Evolutionary conservation across 2,797 vertebrate genomes (phyloP), one percentile per base, ranked within the genome.

Genomic region (Darevskia mixta): DNA sequence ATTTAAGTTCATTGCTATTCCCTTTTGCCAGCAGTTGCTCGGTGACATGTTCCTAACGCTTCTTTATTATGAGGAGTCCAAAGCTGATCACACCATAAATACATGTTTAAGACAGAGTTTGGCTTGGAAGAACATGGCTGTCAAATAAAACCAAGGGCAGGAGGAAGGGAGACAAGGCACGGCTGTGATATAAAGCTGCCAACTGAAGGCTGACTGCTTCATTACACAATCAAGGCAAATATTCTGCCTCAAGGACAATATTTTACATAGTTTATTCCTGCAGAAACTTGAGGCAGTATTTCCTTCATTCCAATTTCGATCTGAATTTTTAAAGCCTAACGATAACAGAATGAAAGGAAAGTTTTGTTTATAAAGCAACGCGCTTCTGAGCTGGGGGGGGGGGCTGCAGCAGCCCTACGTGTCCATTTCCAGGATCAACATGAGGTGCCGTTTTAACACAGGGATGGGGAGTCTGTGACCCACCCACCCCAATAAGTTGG

Each of bases 201-300:
- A 94, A 86, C 64, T 69, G 88, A 86, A 90, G 64, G 32, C 78
- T 76, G 75, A 90, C 64, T 69, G 83, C 91, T 90, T 90, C 94
- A 92, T 92, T 90, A 92, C 87, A 91, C 69, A 77, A 91, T 87
- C 90, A 92, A 90, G 85, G 90, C 88, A 96, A 91, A 89, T 88
- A 90, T 92, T 89, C 79, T 67, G 17, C 93, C 77, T 32, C 85
- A 90, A 88, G 86, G 89, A 94, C 79, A 90, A 64, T 91, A 90
- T 92, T 94, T 95, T 86, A 93, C 17, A 69, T 64, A 79, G 29
- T 0, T 3, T 89, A 88, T 89, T 41, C 87, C 87, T 88, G 9
- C 61, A 43, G 35, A 61, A 61, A 80, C 86, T 18, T 85, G 9
- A 76, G 29, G 7, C 18, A 89, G 23, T 91, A 86, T 87, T 92